Evolutionary conservation across 2,797 vertebrate genomes (phyloP).

Genomic region (Podarcis siculus): DNA sequence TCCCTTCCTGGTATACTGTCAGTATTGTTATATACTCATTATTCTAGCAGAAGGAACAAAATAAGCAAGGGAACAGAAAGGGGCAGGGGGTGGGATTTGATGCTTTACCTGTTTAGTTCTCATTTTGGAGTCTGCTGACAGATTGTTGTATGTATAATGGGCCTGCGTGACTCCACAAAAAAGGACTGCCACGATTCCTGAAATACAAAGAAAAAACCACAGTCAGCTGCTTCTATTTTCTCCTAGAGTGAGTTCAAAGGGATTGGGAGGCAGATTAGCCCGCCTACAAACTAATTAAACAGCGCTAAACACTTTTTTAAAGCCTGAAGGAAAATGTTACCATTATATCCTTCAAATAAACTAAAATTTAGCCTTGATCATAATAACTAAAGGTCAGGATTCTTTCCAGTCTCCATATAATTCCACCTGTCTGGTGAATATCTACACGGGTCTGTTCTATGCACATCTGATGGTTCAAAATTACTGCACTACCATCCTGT

Average conservation of each 20-base stretch:
- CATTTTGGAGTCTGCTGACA: slow-evolving; percentile 82
- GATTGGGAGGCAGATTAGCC: not conserved
- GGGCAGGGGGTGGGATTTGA: slow-evolving; percentile 11
- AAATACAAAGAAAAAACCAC: slow-evolving; percentile 51
- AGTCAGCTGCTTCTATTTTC: slow-evolving; percentile 42
- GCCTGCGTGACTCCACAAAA: slow-evolving; percentile 89
- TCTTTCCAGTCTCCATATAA: not conserved
- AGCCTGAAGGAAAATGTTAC: not conserved
- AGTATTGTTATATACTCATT: slow-evolving; percentile 13
- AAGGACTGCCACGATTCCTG: slow-evolving; percentile 88
- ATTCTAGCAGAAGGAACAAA: slow-evolving; percentile 23
- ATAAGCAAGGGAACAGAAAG: not conserved
- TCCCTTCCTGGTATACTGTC: slow-evolving; percentile 23
- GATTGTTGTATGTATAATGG: slow-evolving; percentile 87
- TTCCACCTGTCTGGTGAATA: not conserved
- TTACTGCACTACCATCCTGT: not conserved
- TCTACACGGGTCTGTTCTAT: not conserved
- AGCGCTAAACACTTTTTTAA: not conserved
- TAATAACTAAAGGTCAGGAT: slow-evolving; percentile 12
- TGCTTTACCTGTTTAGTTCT: slow-evolving; percentile 85
- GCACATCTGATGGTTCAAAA: not conserved
- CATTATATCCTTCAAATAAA: slow-evolving; percentile 28
- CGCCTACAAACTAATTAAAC: slow-evolving; percentile 27
- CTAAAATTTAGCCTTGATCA: not conserved
- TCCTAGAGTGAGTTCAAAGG: slow-evolving; percentile 22